Evolutionary conservation across 1,140 invertebrate genomes (phyloP).

Genomic region (Limonius californicus): DNA sequence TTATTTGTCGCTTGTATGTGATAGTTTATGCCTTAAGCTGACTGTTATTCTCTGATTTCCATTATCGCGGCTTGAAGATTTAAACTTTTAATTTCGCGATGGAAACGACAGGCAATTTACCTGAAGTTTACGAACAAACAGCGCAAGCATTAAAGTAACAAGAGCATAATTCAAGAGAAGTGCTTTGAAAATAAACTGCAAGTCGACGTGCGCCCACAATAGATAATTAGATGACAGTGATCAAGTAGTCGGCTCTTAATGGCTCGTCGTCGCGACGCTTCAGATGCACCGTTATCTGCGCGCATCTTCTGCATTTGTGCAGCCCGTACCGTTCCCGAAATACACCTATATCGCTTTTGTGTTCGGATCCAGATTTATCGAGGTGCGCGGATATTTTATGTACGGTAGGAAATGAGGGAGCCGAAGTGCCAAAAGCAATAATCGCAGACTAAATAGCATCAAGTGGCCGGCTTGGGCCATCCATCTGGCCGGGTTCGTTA

Average conservation of each 20-base stretch:
- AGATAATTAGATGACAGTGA: conserved; percentile 14
- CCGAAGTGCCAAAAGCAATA: conserved; percentile 2
- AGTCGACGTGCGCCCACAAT: conserved; percentile 8
- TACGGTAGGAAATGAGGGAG: not conserved
- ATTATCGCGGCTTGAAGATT: no score
- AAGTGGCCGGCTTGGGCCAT: not conserved
- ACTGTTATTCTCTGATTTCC: no score
- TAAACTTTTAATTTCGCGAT: no score
- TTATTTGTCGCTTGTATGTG: no score
- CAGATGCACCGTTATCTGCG: not conserved
- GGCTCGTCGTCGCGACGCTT: conserved; percentile 4
- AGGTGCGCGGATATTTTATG: not conserved
- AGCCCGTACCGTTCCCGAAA: not conserved
- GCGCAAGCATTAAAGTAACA: no score
- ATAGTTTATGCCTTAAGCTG: no score
- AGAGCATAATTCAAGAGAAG: no score
- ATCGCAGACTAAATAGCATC: conserved; percentile 5
- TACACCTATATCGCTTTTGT: not conserved
- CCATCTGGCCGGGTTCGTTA: not conserved
- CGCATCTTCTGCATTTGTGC: not conserved
- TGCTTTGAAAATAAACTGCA: conserved; percentile 7
- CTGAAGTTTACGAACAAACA: no score
- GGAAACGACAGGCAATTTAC: no score
- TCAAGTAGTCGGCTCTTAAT: conserved; percentile 10
- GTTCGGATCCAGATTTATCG: not conserved